Evolutionary conservation across 2,888 invertebrate genomes (phyloP).

Genomic region (Campaea margaritaria): DNA sequence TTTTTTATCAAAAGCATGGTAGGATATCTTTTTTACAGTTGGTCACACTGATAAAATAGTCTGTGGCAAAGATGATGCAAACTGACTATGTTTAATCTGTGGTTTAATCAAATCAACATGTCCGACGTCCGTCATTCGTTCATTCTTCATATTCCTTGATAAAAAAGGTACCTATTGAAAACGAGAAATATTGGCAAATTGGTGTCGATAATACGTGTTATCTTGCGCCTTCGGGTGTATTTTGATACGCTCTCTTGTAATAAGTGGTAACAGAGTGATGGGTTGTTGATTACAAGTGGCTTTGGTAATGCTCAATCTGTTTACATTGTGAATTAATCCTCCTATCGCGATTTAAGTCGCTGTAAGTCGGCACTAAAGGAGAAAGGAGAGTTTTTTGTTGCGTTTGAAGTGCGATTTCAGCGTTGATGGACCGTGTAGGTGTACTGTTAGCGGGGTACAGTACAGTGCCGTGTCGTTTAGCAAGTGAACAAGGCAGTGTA

Average conservation of each 20-base stretch:
- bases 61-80: no score
- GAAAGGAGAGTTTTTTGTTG: slow-evolving; percentile 73
- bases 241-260: slow-evolving; percentile 45
- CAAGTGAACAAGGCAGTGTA: slow-evolving; percentile 22
- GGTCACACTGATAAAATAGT: no score
- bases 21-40: no score
- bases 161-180: slow-evolving; percentile 66
- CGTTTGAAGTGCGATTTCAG: slow-evolving; percentile 60
- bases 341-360: slow-evolving; percentile 49
- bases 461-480: slow-evolving; percentile 48
- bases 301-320: slow-evolving; percentile 67
- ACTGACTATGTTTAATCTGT: no score
- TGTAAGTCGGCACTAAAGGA: slow-evolving; percentile 64
- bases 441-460: slow-evolving; percentile 62
- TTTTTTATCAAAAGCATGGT: no score
- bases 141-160: slow-evolving; percentile 69
- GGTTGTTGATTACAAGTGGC: slow-evolving; percentile 48
- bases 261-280: slow-evolving; percentile 46
- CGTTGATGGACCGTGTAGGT: slow-evolving; percentile 65
- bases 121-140: slow-evolving; percentile 52
- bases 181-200: slow-evolving; percentile 82
- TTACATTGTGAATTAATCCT: slow-evolving; percentile 78
- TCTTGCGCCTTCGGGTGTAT: slow-evolving; percentile 60
- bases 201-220: slow-evolving; percentile 74
- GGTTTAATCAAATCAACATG: slow-evolving; percentile 50